These are phyloP conservation scores for Marasmarcha lunaedactyla DNA, from an alignment of 2,888 invertebrate species.

Conservation along the genomic window DNA sequence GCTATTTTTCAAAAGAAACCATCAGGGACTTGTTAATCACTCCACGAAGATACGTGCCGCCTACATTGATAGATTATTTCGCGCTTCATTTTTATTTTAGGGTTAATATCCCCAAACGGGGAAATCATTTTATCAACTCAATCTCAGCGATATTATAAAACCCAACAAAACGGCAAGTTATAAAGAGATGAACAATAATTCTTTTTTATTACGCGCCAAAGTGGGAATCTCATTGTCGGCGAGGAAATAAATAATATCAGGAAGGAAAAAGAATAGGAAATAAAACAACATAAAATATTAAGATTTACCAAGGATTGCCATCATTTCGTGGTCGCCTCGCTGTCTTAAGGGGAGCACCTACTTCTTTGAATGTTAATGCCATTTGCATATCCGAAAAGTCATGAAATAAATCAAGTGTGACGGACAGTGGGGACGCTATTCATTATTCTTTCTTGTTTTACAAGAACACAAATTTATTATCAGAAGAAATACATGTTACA, in stretches of 20 bases:
- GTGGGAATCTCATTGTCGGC: constrained; percentile 69
- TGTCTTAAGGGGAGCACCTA: constrained; percentile 58
- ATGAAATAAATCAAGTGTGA: constrained; percentile 68
- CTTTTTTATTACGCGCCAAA: constrained; percentile 68
- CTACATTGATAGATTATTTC: constrained; percentile 14
- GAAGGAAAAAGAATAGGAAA: constrained; percentile 65
- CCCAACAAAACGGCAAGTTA: constrained; percentile 53
- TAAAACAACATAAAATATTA: constrained; percentile 70
- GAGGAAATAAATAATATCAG: constrained; percentile 66
- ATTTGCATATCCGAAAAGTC: constrained; percentile 70
- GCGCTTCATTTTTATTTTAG: neutral
- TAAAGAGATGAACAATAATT: constrained; percentile 70
- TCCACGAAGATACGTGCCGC: constrained; percentile 19
- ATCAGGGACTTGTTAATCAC: constrained; percentile 61
- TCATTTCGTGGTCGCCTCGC: constrained; percentile 61
- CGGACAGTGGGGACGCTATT: constrained; percentile 61
- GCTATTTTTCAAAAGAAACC: constrained; percentile 33
- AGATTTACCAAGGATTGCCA: constrained; percentile 68
- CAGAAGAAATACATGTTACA: too few relatives aligned
- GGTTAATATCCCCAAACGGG: constrained; percentile 26
- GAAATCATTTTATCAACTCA: neutral
- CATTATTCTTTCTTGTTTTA: constrained; percentile 57
- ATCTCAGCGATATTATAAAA: constrained; percentile 21
- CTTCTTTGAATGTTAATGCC: constrained; percentile 67
- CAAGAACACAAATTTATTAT: constrained; percentile 6